Base-by-base conservation (phyloP, 2,113 vertebrate species). In the Jaculus jaculus region DNA sequence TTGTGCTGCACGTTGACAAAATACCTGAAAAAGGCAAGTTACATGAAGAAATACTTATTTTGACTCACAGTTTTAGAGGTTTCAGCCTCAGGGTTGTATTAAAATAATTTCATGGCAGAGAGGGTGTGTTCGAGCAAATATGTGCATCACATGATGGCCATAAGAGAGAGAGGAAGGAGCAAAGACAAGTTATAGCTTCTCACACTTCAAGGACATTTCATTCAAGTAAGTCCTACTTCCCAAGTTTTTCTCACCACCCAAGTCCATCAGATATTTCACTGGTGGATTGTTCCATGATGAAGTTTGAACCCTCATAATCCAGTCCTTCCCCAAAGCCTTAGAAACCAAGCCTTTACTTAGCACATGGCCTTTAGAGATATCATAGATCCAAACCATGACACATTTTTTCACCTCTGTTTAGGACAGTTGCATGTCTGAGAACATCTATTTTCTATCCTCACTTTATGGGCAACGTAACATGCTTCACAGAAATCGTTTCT, bases 401-500 rank as follows among this genome's bases (percentile, higher is more conserved):
- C 24, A 10, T 39, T 23, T 77, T 47, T 92, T 90, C 12, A 5
- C 61, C 32, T 61, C 6, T 94, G 81, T 90, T 32, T 92, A 54
- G 79, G 65, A 20, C 63, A 16, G 21, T 34, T 69, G 26, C 17
- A 54, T 28, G 8, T 47, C 79, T 69, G 9, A 66, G 74, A 63
- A 71, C 71, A 26, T 65, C 42, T 58, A 1, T 72, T 90, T 92
- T 81, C 61, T 81, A 2, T 83, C 58, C 34, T 83, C 15, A 23
- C 16, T 7, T 54, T 69, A 18, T 23, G 78, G 58, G 21, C 10
- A 68, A 30, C 5, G 1, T 65, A 75, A 81, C 1, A 7, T 39
- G 54, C 39, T 90, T 93, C 30, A 47, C 30, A 37, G 32, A 88
- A 84, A 72, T 91, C 24, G 39, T 51, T 85, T 84, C 39, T 81